Evolutionary conservation across 2,113 vertebrate species (phyloP), one percentile per base, ranked within the genome.

Genomic region (Odontesthes bonariensis): DNA sequence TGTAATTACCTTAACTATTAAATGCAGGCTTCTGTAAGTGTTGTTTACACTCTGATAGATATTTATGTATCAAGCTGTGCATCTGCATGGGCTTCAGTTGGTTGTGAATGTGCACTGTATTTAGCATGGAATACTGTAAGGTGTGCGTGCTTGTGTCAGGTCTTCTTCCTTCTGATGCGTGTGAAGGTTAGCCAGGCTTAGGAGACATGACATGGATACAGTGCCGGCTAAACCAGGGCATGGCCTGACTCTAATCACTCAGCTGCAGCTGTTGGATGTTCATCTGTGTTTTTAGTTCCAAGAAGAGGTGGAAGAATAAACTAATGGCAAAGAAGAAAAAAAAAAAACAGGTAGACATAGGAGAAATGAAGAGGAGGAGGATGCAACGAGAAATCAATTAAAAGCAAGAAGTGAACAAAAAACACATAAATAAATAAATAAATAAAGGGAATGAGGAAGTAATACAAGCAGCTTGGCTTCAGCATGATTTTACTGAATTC

Each of bases 171-270:
- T 65, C 38, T 71, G 42, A 71, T 62, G 68, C 32, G 61, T 67
- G 69, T 58, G 57, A 79, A 77, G 74, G 81, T 86, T 81, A 66
- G 46, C n/a, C 61, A 55, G 35, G 69, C 78, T 75, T 81, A 44
- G 69, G 52, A 72, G 75, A 80, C 75, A 71, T 69, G 71, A 81
- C 61, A 81, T 53, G 83, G 63, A 75, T 80, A 70, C 52, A 70
- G 54, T 13, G 12, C 62, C 62, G 63, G 38, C 47, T 69, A 54
- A 69, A 71, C 32, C 47, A 61, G 60, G 19, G 56, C 31, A 53
- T 2, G n/a, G 58, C 13, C 57, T 56, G 42, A 23, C 67, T 80
- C 33, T 49, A 53, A 42, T 23, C 31, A 0, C 46, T 77, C 52
- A 11, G 61, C 42, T 77, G 75, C 44, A 47, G 31, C 35, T 54